Base-by-base conservation (phyloP, 2,113 vertebrate species). In the Campylomormyrus tamandua region DNA sequence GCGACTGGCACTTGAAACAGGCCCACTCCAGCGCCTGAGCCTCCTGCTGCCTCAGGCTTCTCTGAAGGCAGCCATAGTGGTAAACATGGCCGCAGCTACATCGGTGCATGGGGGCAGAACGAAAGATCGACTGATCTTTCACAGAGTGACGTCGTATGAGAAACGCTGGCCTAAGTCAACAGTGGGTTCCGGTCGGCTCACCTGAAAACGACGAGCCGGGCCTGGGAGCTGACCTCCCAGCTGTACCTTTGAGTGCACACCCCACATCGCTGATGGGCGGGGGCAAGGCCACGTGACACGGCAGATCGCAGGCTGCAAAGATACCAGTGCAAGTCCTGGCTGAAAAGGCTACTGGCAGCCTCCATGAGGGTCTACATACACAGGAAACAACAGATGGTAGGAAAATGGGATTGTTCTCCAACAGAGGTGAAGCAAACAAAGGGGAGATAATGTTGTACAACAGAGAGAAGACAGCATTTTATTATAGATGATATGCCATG, bases 11-110 rank as follows among this genome's bases (percentile, higher is more conserved):
- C 53, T 39, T 90, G 52, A 86, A 85, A 56, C 90, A 90, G 87
- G 88, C 46, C 90, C 74, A 89, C n/a, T 90, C 42, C 46, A 50
- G 24, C 2, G 24, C n/a, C 27, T 66, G 24, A 3, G 42, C 31
- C 88, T 89, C 87, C 56, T 27, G 46, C 8, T 89, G 49, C 3
- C 19, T 58, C 35, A 88, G 31, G 45, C 53, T 89, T 17, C 31
- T 84, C 74, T 86, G 87, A 11, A 90, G 87, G 80, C 90, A 90
- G 19, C 62, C 49, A 27, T 88, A 31, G 80, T 90, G 90, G 58
- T 90, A 90, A 35, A 90, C 52, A 49, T 90, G 90, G 17, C 87
- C 90, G 62, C 90, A 90, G 83, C 90, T 90, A 24, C 4, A 70
- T 27, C 46, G 52, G 3, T 1, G 46, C 15, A 85, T 31, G 10